phyloP scores from a whole-genome alignment of 2,113 vertebrate species.

The Nothoprocta pentlandii region DNA sequence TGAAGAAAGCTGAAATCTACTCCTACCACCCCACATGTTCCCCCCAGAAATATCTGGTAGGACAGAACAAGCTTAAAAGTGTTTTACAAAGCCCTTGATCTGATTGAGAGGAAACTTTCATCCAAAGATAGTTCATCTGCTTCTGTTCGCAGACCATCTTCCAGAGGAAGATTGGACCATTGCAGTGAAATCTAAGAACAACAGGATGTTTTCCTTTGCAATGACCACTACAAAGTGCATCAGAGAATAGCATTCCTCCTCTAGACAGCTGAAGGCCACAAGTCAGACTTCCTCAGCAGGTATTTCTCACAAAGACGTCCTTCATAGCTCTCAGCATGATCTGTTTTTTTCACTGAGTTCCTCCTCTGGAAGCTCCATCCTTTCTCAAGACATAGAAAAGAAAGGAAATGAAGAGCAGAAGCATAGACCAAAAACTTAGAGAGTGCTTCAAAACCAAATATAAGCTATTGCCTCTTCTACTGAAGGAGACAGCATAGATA shows the following conservation, averaged over 20 bases:
- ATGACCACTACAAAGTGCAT: neutral
- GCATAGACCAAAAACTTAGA: neutral
- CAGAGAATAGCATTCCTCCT: rapidly evolving
- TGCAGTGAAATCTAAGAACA: neutral
- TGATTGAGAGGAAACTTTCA: neutral
- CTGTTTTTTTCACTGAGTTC: neutral
- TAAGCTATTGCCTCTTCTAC: neutral
- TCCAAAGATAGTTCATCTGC: neutral
- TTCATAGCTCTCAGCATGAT: neutral
- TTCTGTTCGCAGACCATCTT: neutral
- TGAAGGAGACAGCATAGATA: neutral
- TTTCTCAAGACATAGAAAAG: neutral
- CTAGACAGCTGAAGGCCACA: neutral
- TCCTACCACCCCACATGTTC: neutral
- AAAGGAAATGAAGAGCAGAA: neutral
- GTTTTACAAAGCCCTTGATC: neutral
- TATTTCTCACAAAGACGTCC: neutral
- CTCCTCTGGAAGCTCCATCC: neutral
- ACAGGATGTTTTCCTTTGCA: neutral
- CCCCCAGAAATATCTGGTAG: neutral
- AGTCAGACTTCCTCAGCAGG: neutral
- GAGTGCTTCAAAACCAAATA: neutral
- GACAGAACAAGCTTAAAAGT: neutral
- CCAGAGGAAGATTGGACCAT: neutral
- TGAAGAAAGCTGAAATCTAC: neutral